Evolutionary conservation across 2,797 vertebrate species (phyloP).

Genomic region (Hydrophis major): DNA sequence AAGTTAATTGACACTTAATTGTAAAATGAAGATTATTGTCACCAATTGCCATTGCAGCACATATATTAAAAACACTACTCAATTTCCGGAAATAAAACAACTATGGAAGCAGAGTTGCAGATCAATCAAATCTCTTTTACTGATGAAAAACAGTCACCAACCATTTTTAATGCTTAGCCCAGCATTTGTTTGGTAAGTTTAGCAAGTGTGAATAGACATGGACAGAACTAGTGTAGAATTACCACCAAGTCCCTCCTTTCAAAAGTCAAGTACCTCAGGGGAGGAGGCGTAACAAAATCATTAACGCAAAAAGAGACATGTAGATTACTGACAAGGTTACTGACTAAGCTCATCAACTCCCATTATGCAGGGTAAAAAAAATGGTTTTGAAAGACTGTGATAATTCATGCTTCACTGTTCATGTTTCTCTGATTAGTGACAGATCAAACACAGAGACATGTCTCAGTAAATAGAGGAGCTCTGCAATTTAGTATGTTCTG

Average conservation of each 20-base stretch:
- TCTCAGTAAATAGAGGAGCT: background rate
- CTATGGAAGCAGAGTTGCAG: background rate
- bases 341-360: slow-evolving; percentile 27
- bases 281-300: slow-evolving; percentile 57
- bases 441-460: slow-evolving; percentile 9
- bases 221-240: slow-evolving; percentile 85
- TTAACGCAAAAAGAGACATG: slow-evolving; percentile 25
- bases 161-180: slow-evolving; percentile 67
- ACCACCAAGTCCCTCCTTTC: slow-evolving; percentile 81
- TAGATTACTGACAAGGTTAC: slow-evolving; percentile 38
- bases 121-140: background rate
- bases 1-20: slow-evolving; percentile 71
- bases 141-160: slow-evolving; percentile 33
- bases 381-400: background rate
- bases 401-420: slow-evolving; percentile 9
- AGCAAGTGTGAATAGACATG: slow-evolving; percentile 80
- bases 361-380: slow-evolving; percentile 4
- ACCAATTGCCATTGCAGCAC: slow-evolving; percentile 79
- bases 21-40: slow-evolving; percentile 75
- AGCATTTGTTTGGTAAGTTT: slow-evolving; percentile 81
- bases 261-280: slow-evolving; percentile 53
- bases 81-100: slow-evolving; percentile 57
- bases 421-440: slow-evolving; percentile 27
- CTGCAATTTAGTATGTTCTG: background rate
- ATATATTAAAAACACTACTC: slow-evolving; percentile 32